These are phyloP conservation scores for Bryconaethiops microstoma DNA, from an alignment of 2,797 vertebrate genomes.

Conservation along the genomic window DNA sequence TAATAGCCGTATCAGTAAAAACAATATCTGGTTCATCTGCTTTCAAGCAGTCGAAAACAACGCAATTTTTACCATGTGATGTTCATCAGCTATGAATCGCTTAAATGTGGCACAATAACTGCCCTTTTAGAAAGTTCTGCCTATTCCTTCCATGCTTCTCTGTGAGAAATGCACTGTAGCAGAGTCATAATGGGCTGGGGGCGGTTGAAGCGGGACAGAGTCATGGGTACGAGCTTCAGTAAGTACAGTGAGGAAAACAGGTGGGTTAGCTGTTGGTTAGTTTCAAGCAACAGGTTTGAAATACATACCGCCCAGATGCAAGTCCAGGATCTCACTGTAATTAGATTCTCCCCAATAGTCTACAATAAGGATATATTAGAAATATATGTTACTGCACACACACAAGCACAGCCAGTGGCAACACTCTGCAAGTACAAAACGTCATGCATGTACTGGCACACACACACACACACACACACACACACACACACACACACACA, in stretches of 20 bases:
- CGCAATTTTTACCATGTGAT: too few species aligned
- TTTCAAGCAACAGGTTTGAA: constrained; percentile 87
- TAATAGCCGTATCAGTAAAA: background rate
- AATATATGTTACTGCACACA: constrained; percentile 87
- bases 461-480: constrained; percentile 32
- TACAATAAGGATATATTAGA: constrained; percentile 99
- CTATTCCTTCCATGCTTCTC: background rate
- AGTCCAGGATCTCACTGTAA: constrained; percentile 99
- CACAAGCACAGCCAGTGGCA: constrained; percentile 62
- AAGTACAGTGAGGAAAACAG: constrained; percentile 66
- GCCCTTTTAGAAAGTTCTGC: background rate
- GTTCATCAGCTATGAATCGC: background rate
- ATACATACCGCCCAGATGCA: constrained; percentile 99
- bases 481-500: constrained; percentile 49
- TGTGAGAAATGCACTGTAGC: background rate
- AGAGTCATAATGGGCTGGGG: background rate
- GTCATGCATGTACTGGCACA: constrained; percentile 74
- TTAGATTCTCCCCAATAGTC: constrained; percentile 99
- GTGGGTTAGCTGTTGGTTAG: constrained; percentile 83
- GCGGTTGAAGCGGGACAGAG: constrained; percentile 63
- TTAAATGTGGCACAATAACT: background rate
- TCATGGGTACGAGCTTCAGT: constrained; percentile 33
- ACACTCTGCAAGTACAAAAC: constrained; percentile 57
- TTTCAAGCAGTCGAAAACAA: too few species aligned
- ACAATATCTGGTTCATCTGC: too few species aligned